A percentile compares a stretch with the other conserved stretches of the same genome.
Evolutionary conservation across 1,140 invertebrate genomes (phyloP).

Genomic region (Drosophila bifasciata): DNA sequence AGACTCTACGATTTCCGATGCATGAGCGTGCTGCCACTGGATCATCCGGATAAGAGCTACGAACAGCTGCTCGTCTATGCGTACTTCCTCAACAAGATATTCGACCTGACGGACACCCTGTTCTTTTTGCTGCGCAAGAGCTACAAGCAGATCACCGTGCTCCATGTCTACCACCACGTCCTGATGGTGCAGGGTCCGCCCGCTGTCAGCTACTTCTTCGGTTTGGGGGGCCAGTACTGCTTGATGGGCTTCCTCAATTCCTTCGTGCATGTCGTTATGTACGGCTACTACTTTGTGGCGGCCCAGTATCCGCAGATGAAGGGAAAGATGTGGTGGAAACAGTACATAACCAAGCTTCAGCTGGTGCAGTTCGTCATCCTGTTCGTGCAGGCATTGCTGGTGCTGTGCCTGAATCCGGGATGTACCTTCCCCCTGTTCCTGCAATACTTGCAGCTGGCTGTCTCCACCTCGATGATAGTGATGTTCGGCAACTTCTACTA

Average conservation of each 20-base stretch:
- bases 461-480: slow-evolving; percentile 87
- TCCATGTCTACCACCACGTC: slow-evolving; percentile 94
- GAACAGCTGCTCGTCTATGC: slow-evolving; percentile 26
- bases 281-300: slow-evolving; percentile 90
- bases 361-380: slow-evolving; percentile 90
- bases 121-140: slow-evolving; percentile 95
- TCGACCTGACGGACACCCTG: slow-evolving; percentile 89
- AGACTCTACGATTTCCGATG: slow-evolving; percentile 10
- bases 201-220: background rate
- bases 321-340: slow-evolving; percentile 92
- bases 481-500: slow-evolving; percentile 93
- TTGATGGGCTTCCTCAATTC: slow-evolving; percentile 90
- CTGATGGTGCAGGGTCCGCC: slow-evolving; percentile 49
- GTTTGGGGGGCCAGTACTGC: slow-evolving; percentile 87
- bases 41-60: slow-evolving; percentile 9
- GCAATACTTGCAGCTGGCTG: slow-evolving; percentile 60
- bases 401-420: slow-evolving; percentile 86
- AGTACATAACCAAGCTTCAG: slow-evolving; percentile 91
- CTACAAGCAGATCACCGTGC: slow-evolving; percentile 91
- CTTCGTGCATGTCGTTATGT: slow-evolving; percentile 92
- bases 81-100: slow-evolving; percentile 51
- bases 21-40: background rate
- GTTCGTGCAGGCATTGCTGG: slow-evolving; percentile 86
- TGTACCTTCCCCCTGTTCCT: slow-evolving; percentile 83
- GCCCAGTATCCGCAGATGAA: slow-evolving; percentile 87